Evolutionary conservation across 2,113 vertebrate genomes (phyloP).

Genomic region (Sardina pilchardus): DNA sequence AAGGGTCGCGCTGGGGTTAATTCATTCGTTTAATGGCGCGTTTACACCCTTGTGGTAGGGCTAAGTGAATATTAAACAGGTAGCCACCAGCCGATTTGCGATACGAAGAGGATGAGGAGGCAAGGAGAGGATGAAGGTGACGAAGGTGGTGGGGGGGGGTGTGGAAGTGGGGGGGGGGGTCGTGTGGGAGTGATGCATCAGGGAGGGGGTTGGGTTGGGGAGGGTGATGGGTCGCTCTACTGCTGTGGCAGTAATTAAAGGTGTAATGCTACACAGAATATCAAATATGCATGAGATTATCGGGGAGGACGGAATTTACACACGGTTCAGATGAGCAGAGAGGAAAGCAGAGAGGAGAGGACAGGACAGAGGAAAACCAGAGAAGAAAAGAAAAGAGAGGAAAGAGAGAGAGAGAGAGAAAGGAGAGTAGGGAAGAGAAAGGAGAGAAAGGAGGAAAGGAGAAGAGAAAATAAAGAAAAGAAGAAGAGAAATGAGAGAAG

Average conservation of each 20-base stretch:
- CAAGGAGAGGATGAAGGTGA: not conserved
- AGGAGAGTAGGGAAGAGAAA: too few species aligned
- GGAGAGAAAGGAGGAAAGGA: not conserved
- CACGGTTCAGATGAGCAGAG: not conserved
- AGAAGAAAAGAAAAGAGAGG: not conserved
- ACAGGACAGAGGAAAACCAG: not conserved
- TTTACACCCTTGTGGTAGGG: slow-evolving; percentile 2
- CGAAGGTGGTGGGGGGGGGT: not conserved
- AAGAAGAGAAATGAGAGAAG: not conserved
- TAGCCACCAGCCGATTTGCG: not conserved
- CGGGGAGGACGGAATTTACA: slow-evolving; percentile 26
- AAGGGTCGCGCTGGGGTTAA: slow-evolving; percentile 27
- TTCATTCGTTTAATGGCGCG: slow-evolving; percentile 41
- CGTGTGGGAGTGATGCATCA: not conserved
- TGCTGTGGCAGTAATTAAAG: slow-evolving; percentile 34
- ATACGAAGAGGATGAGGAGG: not conserved
- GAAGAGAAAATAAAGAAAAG: too few species aligned
- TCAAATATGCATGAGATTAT: slow-evolving; percentile 41
- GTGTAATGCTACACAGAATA: slow-evolving; percentile 31
- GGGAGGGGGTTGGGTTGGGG: not conserved
- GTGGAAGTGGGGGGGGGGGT: not conserved
- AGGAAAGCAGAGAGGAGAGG: not conserved
- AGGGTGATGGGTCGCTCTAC: not conserved
- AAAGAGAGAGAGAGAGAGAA: not conserved
- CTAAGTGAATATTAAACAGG: slow-evolving; percentile 41